A percentile compares a stretch with the other conserved stretches of the same genome.
phyloP scores from a whole-genome alignment of 2,888 invertebrate genomes.

The Eucera pruinosa region DNA sequence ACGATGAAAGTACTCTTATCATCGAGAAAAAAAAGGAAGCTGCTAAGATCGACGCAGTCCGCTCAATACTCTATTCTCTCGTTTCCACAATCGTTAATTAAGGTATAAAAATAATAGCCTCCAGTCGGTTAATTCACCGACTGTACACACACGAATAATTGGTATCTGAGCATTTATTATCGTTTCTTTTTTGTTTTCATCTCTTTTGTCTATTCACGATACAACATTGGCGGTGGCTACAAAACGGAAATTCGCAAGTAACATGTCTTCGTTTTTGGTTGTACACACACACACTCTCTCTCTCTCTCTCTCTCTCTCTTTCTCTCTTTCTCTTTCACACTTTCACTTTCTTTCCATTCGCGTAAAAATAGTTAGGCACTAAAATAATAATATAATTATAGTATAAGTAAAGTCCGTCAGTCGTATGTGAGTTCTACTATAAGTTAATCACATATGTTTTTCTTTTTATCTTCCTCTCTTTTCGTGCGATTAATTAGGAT shows the following conservation, averaged over 20 bases:
- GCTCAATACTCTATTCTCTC: conserved; percentile 50
- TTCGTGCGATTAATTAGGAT: conserved; percentile 62
- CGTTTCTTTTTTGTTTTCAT: neutral
- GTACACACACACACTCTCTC: conserved; percentile 1
- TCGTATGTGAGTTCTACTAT: conserved; percentile 77
- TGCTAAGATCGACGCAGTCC: conserved; percentile 58
- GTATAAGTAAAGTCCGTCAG: conserved; percentile 79
- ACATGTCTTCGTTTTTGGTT: conserved; percentile 31
- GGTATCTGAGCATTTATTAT: conserved; percentile 75
- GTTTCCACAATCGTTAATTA: conserved; percentile 62
- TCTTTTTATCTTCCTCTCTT: conserved; percentile 43
- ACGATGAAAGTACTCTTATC: conserved; percentile 56
- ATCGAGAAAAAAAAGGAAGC: conserved; percentile 61
- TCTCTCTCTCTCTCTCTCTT: conserved; percentile 2
- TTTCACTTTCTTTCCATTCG: conserved; percentile 7
- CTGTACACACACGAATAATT: conserved; percentile 60
- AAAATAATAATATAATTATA: conserved; percentile 53
- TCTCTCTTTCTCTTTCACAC: neutral
- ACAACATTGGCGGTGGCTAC: conserved; percentile 15
- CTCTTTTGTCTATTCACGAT: conserved; percentile 4
- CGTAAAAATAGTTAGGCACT: conserved; percentile 73
- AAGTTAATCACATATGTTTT: conserved; percentile 77
- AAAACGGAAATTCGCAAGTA: conserved; percentile 30
- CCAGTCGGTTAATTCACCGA: conserved; percentile 70
- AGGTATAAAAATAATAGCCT: conserved; percentile 83